Percentiles rank a stretch among this genome's conserved stretches.
Conservation (phyloP, 2,113 vertebrate genomes). For the Onychorhynchus coronatus region DNA sequence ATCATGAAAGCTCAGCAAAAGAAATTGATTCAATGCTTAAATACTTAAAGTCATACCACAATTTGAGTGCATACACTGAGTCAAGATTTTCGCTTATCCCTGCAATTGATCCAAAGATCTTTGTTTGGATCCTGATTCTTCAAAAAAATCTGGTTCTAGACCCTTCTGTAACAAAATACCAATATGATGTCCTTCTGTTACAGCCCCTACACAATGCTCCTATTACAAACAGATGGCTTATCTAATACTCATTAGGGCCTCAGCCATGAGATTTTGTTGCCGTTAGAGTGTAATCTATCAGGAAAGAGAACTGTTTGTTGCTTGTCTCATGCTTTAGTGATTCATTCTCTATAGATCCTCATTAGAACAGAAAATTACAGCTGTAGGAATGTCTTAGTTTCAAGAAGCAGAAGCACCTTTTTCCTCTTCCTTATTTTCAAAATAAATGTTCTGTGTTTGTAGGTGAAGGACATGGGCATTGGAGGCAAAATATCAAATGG, state of each 20-base stretch:
- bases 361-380: constrained; percentile 67
- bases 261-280: constrained; percentile 70
- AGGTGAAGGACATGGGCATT: background rate
- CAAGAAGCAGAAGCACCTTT: background rate
- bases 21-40: background rate
- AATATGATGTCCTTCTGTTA: background rate
- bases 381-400: background rate
- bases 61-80: background rate
- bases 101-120: background rate
- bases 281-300: constrained; percentile 63
- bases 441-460: background rate
- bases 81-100: background rate
- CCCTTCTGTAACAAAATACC: background rate
- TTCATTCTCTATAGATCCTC: constrained; percentile 16
- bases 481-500: background rate
- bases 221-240: constrained; percentile 67
- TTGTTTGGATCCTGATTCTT: background rate
- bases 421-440: background rate
- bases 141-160: background rate
- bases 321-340: constrained; percentile 48
- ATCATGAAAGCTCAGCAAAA: background rate
- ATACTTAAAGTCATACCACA: background rate
- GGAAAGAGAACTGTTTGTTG: constrained; percentile 68
- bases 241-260: constrained; percentile 66
- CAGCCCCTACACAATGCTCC: background rate